Conservation (phyloP, 2,113 vertebrate genomes). For the Cygnus buccinator region DNA sequence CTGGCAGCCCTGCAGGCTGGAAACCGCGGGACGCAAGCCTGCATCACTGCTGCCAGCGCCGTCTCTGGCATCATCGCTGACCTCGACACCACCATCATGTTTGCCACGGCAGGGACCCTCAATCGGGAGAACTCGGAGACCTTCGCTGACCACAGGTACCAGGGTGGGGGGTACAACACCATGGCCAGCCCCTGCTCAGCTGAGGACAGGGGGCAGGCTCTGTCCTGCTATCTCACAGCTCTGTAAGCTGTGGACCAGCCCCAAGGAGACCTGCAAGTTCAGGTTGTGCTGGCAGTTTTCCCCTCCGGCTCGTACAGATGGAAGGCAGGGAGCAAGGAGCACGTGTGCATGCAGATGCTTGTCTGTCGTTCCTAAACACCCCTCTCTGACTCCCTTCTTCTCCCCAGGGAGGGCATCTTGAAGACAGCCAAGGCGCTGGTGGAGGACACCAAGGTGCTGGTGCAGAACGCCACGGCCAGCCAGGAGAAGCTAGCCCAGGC, state of each 20-base stretch:
- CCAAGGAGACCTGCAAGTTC: not conserved
- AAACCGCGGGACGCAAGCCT: slow-evolving; percentile 97
- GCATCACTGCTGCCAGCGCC: slow-evolving; percentile 95
- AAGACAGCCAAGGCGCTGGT: slow-evolving; percentile 96
- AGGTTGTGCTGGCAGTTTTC: not conserved
- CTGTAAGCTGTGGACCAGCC: not conserved
- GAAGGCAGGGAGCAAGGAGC: not conserved
- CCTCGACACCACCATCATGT: slow-evolving; percentile 99
- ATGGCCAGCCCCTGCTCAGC: not conserved
- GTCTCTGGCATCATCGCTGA: slow-evolving; percentile 97
- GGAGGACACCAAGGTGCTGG: slow-evolving; percentile 94
- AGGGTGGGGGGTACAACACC: fast-evolving
- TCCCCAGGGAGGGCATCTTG: slow-evolving; percentile 89
- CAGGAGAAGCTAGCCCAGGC: slow-evolving; percentile 95
- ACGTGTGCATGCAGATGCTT: not conserved
- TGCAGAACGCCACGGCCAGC: slow-evolving; percentile 92
- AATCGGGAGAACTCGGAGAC: slow-evolving; percentile 95
- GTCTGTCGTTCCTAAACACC: not conserved
- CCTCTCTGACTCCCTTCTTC: not conserved
- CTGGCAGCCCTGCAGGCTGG: slow-evolving; percentile 95
- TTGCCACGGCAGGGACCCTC: slow-evolving; percentile 93
- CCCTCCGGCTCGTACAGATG: not conserved
- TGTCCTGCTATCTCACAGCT: not conserved
- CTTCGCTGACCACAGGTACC: slow-evolving; percentile 95
- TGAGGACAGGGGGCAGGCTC: not conserved